Evolutionary conservation across 2,888 invertebrate species (phyloP).

Genomic region (Diaprepes abbreviatus): DNA sequence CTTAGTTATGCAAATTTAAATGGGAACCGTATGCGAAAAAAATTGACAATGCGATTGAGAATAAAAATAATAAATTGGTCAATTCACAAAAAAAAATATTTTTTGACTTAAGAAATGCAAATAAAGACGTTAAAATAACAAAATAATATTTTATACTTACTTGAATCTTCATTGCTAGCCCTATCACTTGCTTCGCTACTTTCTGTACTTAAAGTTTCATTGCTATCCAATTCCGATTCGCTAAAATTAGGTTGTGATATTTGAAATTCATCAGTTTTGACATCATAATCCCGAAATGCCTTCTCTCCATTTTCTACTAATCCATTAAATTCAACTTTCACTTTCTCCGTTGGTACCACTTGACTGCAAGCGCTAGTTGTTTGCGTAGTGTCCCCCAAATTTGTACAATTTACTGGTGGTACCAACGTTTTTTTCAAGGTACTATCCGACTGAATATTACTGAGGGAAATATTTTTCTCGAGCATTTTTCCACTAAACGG

Average conservation of each 20-base stretch:
- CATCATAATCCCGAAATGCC: conserved; percentile 54
- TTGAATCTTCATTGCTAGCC: conserved; percentile 27
- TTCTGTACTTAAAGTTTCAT: conserved; percentile 34
- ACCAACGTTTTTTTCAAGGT: conserved; percentile 53
- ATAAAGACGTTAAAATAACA: too few species aligned
- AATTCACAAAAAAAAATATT: too few species aligned
- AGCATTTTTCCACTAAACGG: conserved; percentile 64
- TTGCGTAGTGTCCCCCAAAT: conserved; percentile 9
- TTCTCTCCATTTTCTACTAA: conserved; percentile 40
- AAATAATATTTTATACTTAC: conserved; percentile 21
- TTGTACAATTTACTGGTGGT: conserved; percentile 10
- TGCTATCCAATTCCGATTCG: conserved; percentile 29
- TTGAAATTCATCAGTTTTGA: conserved; percentile 56
- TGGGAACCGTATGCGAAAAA: too few species aligned
- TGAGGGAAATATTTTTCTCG: conserved; percentile 57
- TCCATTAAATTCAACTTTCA: conserved; percentile 17
- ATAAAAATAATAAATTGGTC: too few species aligned
- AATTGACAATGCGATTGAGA: too few species aligned
- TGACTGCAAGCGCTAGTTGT: background rate
- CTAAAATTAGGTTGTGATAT: conserved; percentile 36
- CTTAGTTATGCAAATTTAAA: too few species aligned
- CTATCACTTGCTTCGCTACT: conserved; percentile 30
- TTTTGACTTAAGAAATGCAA: too few species aligned
- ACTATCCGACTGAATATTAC: conserved; percentile 53
- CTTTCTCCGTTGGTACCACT: conserved; percentile 11